Base-by-base conservation (phyloP, 1,140 invertebrate species). In the Drosophila setifemur region DNA sequence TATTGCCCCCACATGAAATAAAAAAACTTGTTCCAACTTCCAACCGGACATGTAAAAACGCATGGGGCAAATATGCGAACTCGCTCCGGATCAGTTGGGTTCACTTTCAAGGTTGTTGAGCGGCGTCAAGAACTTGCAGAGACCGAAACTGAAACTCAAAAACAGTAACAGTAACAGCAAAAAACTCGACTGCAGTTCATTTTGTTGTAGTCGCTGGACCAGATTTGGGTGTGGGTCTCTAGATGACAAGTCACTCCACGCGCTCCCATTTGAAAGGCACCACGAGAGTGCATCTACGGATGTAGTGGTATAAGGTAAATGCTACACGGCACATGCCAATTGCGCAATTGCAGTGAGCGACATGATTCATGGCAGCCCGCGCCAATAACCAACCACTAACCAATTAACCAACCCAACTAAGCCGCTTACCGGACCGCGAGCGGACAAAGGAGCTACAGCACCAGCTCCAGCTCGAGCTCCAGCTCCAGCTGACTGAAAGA, bases 91-190 rank as follows among this genome's bases (percentile, higher is more conserved):
- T 68, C 57, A 60, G 57, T 75, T 66, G 45, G 54, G 72, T 82
- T 72, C 77, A 77, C 77, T 82, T 82, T 82, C 77, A 82, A 82
- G 77, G 77, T 83, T 82, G 71, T n/a, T n/a, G 35, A 9, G 43
- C 28, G 52, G 55, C 68, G 49, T 66, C 53, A 79, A 77, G 75
- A 82, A 73, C 75, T 64, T 64, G 70, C 73, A 55, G 50, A 77
- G 21, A 45, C 12, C 3, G n/a, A 58, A 55, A 39, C 47, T 29
- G 26, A 42, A 44, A 42, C 31, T 16, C 29, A 48, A 69, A 71
- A 23, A 23, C 21, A 23, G 21, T 53, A 49, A 58, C 68, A 23
- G 2, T 11, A 18, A 21, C 45, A 14, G 19, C 45, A 35, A 45
- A 55, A 53, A 16, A 53, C 49, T 53, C 9, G 48, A 18, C 25